These are phyloP conservation scores for Cryptophagus acutangulus DNA, from an alignment of 2,888 invertebrate species.

Conservation along the genomic window DNA sequence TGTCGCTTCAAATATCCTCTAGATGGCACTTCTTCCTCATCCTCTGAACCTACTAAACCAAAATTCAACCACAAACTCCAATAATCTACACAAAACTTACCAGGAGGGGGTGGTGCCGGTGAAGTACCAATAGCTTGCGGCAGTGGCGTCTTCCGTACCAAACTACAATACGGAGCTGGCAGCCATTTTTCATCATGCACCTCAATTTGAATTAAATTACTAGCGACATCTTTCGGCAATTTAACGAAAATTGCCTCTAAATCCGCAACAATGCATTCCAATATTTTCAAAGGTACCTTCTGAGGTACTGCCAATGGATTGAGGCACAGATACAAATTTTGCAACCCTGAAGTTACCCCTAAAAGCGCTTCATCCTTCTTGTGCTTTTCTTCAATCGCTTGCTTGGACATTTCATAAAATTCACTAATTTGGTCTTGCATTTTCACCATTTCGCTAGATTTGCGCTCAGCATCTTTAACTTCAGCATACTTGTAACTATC, in stretches of 20 bases:
- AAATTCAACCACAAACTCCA: no score
- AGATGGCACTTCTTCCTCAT: constrained; percentile 80
- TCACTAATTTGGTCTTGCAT: constrained; percentile 57
- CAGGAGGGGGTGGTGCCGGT: constrained; percentile 34
- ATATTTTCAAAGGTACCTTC: constrained; percentile 17
- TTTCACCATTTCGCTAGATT: constrained; percentile 64
- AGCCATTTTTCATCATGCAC: constrained; percentile 40
- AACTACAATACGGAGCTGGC: constrained; percentile 43
- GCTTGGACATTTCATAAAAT: constrained; percentile 47
- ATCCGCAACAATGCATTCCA: constrained; percentile 17
- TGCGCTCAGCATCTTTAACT: constrained; percentile 73
- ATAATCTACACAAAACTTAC: constrained; percentile 14
- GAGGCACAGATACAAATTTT: constrained; percentile 30
- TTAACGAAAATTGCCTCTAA: constrained; percentile 17
- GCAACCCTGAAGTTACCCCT: constrained; percentile 26
- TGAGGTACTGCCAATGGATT: constrained; percentile 30
- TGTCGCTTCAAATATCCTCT: constrained; percentile 74
- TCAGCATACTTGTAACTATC: constrained; percentile 76
- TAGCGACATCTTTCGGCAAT: constrained; percentile 4
- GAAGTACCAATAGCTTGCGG: constrained; percentile 40
- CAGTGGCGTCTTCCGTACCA: constrained; percentile 41
- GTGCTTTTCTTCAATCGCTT: constrained; percentile 42
- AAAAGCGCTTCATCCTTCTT: constrained; percentile 32
- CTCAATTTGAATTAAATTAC: constrained; percentile 15
- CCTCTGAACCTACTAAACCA: constrained; percentile 62